Percentiles rank a stretch among this genome's conserved stretches.
Conservation (phyloP, 2,888 invertebrate genomes). For the Spialia ferax region DNA sequence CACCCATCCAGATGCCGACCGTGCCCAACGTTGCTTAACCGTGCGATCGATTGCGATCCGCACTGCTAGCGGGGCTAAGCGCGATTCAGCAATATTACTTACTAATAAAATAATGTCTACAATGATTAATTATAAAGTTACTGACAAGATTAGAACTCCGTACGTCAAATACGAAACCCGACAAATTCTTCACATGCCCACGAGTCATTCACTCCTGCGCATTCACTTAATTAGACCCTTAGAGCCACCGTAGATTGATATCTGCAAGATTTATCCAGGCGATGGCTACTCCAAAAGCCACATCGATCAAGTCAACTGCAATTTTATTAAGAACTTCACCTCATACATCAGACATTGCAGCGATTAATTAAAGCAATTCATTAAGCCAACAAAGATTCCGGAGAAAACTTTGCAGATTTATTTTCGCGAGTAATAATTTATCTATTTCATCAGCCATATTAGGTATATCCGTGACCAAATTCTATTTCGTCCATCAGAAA, state of each 20-base stretch:
- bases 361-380: conserved; percentile 24
- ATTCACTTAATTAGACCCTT: conserved; percentile 12
- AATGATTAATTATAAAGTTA: background rate
- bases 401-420: background rate
- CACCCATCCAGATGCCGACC: no score
- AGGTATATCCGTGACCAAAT: no score
- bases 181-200: conserved; percentile 1
- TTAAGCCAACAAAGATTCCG: conserved; percentile 1
- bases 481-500: no score
- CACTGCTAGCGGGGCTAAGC: no score
- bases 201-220: conserved; percentile 3
- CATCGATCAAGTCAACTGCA: conserved; percentile 11
- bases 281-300: conserved; percentile 3
- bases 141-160: background rate
- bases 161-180: background rate
- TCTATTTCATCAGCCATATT: no score
- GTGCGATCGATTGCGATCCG: no score
- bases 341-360: conserved; percentile 20
- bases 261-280: conserved; percentile 11
- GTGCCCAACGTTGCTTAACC: no score
- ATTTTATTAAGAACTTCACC: conserved; percentile 1
- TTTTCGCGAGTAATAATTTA: background rate
- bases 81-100: no score
- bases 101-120: background rate
- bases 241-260: conserved; percentile 5